phyloP scores from a whole-genome alignment of 2,113 vertebrate genomes.

The Aegithalos caudatus region DNA sequence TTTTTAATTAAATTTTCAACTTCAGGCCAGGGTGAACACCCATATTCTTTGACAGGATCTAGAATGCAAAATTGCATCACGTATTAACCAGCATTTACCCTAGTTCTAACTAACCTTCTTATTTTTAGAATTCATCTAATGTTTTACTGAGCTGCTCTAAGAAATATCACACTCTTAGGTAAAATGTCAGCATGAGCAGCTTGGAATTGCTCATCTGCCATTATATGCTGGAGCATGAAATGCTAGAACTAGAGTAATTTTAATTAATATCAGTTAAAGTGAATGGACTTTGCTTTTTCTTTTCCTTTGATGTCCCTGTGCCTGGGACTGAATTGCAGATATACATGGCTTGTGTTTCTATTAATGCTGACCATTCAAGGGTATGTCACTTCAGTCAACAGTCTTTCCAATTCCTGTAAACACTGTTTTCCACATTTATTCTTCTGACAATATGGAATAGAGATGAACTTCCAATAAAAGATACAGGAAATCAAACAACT shows the following conservation, averaged over 20 bases:
- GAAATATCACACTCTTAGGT: neutral
- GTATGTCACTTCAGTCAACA: neutral
- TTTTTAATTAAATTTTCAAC: constrained; percentile 89
- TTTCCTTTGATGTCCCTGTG: neutral
- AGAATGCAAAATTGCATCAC: constrained; percentile 26
- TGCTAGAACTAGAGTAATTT: neutral
- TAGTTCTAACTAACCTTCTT: neutral
- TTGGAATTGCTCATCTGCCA: neutral
- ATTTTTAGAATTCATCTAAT: neutral
- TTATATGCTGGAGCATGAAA: neutral
- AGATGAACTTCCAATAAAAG: neutral
- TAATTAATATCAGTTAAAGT: neutral
- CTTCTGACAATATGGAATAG: neutral
- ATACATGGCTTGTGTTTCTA: neutral
- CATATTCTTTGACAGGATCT: constrained; percentile 94
- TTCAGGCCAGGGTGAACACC: constrained; percentile 86
- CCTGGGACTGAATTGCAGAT: neutral
- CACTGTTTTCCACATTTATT: neutral
- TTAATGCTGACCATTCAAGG: neutral
- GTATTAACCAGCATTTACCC: neutral
- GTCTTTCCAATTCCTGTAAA: neutral
- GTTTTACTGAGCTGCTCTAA: neutral
- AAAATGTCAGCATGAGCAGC: constrained; percentile 1
- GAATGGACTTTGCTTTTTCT: neutral
- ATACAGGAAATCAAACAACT: neutral